Percentiles rank a stretch among this genome's conserved stretches.
These are phyloP conservation scores for Synergus japonicus DNA, from an alignment of 2,888 invertebrate species.

Conservation along the genomic window DNA sequence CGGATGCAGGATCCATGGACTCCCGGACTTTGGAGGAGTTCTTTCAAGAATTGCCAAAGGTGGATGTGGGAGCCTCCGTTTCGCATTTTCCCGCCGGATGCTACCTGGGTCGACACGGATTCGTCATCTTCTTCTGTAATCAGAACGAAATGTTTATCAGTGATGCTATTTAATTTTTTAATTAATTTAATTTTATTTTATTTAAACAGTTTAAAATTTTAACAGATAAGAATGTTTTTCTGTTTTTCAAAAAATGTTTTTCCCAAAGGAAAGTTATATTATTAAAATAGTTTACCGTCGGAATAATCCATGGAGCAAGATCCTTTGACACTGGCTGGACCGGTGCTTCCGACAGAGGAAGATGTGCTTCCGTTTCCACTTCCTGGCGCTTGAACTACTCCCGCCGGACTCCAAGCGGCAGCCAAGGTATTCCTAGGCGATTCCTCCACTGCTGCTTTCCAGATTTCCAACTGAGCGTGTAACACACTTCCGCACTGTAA, in stretches of 20 bases:
- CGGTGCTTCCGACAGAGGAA: conserved; percentile 63
- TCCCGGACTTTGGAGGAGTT: conserved; percentile 92
- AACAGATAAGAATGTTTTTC: not conserved
- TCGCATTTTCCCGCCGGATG: conserved; percentile 64
- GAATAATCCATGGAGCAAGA: conserved; percentile 82
- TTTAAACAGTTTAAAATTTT: conserved; percentile 12
- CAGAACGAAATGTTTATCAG: not conserved
- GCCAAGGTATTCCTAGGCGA: conserved; percentile 79
- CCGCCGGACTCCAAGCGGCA: conserved; percentile 72
- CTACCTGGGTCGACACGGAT: conserved; percentile 47
- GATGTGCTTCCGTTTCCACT: conserved; percentile 71
- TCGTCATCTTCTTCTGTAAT: conserved; percentile 82
- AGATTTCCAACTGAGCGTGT: conserved; percentile 93
- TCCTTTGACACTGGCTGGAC: conserved; percentile 67
- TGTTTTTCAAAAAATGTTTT: too few relatives aligned
- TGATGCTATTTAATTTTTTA: too few relatives aligned
- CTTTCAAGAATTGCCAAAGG: conserved; percentile 99
- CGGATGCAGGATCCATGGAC: conserved; percentile 96
- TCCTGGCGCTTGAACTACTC: conserved; percentile 67
- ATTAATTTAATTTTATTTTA: too few relatives aligned
- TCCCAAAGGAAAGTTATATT: not conserved
- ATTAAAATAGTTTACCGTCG: conserved; percentile 80
- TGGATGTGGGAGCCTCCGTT: conserved; percentile 93
- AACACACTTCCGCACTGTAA: conserved; percentile 89
- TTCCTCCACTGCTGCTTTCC: conserved; percentile 87